Evolutionary conservation across 2,113 vertebrate genomes (phyloP).

Genomic region (Misgurnus anguillicaudatus): DNA sequence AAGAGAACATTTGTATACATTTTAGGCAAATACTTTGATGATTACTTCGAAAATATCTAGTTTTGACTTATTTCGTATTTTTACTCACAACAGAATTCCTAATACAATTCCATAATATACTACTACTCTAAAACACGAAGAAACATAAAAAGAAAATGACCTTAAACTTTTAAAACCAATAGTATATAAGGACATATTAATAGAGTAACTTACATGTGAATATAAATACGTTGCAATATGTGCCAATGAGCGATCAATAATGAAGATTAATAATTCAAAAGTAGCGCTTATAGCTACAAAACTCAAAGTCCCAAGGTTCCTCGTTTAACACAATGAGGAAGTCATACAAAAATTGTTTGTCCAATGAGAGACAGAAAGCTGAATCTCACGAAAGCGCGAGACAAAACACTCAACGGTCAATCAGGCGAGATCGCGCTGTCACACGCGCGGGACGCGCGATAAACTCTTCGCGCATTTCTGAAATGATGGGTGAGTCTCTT

Average conservation of each 20-base stretch:
- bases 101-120: no score
- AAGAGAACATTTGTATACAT: no score
- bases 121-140: no score
- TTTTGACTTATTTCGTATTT: no score
- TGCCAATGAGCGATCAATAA: no score
- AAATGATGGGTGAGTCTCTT: slow-evolving; percentile 67
- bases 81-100: no score
- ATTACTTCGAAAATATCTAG: no score
- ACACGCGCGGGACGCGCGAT: slow-evolving; percentile 45
- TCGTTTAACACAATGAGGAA: slow-evolving; percentile 26
- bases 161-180: no score
- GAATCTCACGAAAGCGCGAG: slow-evolving; percentile 20
- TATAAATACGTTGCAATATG: not conserved
- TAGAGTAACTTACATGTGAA: not conserved
- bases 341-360: not conserved
- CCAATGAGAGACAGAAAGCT: slow-evolving; percentile 45
- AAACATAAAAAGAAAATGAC: no score
- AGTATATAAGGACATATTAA: no score
- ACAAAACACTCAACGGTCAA: slow-evolving; percentile 20
- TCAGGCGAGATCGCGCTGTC: slow-evolving; percentile 20
- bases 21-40: no score
- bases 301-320: slow-evolving; percentile 53
- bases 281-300: not conserved
- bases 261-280: no score
- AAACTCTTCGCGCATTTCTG: slow-evolving; percentile 47